Evolutionary conservation across 2,888 invertebrate genomes (phyloP).

Genomic region (Fragum whitleyi): DNA sequence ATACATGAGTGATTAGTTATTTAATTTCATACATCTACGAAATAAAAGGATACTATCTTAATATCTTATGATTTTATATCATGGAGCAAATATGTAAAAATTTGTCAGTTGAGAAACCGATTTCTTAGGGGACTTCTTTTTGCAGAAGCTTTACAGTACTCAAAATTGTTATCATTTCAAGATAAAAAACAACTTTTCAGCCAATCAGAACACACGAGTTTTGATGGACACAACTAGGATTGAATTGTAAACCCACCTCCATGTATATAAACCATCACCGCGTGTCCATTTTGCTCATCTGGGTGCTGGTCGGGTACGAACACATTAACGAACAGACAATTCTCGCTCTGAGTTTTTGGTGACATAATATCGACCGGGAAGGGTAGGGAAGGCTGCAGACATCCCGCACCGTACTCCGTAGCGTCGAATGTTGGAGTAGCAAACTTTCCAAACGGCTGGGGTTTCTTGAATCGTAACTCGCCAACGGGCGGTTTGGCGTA

Average conservation of each 20-base stretch:
- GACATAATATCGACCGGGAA: background rate
- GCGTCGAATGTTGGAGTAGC: background rate
- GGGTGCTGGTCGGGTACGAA: conserved; percentile 21
- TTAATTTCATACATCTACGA: no score
- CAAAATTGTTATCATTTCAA: no score
- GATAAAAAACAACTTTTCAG: no score
- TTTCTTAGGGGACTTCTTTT: no score
- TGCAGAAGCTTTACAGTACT: no score
- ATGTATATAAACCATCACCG: conserved; percentile 32
- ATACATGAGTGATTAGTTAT: no score
- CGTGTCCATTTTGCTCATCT: conserved; percentile 1
- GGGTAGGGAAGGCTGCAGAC: background rate
- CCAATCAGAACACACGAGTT: no score
- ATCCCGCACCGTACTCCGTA: background rate
- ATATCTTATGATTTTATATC: no score
- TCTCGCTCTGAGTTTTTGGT: background rate
- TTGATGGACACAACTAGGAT: no score
- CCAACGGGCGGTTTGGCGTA: conserved; percentile 10
- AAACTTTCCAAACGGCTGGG: background rate
- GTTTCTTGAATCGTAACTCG: background rate
- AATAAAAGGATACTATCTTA: no score
- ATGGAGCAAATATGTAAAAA: no score
- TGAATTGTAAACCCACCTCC: conserved; percentile 18
- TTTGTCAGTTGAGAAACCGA: no score
- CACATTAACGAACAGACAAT: conserved; percentile 24